phyloP scores from a whole-genome alignment of 2,888 invertebrate genomes.

The Ochropacha duplaris region DNA sequence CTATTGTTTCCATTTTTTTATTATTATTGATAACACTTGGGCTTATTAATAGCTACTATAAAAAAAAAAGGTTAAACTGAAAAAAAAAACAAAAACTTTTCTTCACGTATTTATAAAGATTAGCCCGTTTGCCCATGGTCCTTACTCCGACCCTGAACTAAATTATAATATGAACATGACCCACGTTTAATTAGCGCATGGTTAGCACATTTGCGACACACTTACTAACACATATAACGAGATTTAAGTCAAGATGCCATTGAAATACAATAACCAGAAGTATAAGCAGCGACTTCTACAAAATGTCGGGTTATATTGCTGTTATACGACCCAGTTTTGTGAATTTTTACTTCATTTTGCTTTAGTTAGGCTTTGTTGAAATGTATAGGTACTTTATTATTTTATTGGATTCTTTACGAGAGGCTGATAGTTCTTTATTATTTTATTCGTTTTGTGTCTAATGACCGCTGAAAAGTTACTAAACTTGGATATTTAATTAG shows the following conservation, averaged over 20 bases:
- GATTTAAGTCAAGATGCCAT: slow-evolving; percentile 9
- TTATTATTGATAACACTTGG: too few species aligned
- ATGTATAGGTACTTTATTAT: background rate
- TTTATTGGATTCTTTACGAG: background rate
- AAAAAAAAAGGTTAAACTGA: too few species aligned
- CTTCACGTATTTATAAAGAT: too few species aligned
- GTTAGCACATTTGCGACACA: slow-evolving; percentile 38
- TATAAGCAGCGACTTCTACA: slow-evolving; percentile 7
- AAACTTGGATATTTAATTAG: too few species aligned
- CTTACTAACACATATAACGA: slow-evolving; percentile 11
- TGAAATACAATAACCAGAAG: slow-evolving; percentile 8
- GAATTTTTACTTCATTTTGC: slow-evolving; percentile 9
- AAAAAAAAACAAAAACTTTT: too few species aligned
- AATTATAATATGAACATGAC: slow-evolving; percentile 24
- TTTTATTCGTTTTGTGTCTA: too few species aligned
- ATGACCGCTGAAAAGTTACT: too few species aligned
- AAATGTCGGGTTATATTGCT: slow-evolving; percentile 18
- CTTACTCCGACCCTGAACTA: slow-evolving; percentile 6
- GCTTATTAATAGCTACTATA: too few species aligned
- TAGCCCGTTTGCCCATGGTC: background rate
- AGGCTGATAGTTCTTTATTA: background rate
- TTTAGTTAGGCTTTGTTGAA: background rate
- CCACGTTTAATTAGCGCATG: slow-evolving; percentile 32
- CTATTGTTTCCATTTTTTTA: too few species aligned
- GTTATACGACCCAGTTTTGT: slow-evolving; percentile 26